Evolutionary conservation across 2,113 vertebrate species (phyloP).

Genomic region (Chloropsis cyanopogon): DNA sequence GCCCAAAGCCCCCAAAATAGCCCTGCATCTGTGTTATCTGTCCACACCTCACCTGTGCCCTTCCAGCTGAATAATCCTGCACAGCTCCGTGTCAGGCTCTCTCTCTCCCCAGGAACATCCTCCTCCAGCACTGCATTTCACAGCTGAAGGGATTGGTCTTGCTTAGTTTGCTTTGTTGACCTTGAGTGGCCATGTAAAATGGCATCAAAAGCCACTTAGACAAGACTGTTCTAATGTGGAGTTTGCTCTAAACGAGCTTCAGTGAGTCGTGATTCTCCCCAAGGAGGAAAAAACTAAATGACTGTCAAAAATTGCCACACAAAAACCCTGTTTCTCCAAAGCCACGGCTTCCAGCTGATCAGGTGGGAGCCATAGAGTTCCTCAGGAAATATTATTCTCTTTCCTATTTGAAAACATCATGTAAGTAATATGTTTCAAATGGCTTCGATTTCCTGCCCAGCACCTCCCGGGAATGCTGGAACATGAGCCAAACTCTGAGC

Average conservation of each 20-base stretch:
- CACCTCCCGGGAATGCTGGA: background rate
- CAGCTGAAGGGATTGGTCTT: slow-evolving; percentile 39
- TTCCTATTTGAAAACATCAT: background rate
- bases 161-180: slow-evolving; percentile 23
- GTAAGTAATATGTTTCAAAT: background rate
- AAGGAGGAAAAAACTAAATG: background rate
- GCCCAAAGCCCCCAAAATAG: background rate
- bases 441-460: background rate
- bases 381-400: slow-evolving; percentile 6
- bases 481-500: background rate
- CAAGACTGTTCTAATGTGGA: background rate
- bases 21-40: background rate
- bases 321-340: background rate
- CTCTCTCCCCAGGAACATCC: background rate
- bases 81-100: background rate
- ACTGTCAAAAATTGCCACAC: background rate
- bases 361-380: slow-evolving; percentile 22
- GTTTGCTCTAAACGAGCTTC: background rate
- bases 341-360: background rate
- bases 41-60: slow-evolving; percentile 31
- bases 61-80: background rate
- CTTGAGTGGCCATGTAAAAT: slow-evolving; percentile 35
- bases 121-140: slow-evolving; percentile 17
- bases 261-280: background rate
- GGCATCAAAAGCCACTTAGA: slow-evolving; percentile 48